Base-by-base conservation (phyloP, 1,140 invertebrate species). In the Rhagoletis zephyria region DNA sequence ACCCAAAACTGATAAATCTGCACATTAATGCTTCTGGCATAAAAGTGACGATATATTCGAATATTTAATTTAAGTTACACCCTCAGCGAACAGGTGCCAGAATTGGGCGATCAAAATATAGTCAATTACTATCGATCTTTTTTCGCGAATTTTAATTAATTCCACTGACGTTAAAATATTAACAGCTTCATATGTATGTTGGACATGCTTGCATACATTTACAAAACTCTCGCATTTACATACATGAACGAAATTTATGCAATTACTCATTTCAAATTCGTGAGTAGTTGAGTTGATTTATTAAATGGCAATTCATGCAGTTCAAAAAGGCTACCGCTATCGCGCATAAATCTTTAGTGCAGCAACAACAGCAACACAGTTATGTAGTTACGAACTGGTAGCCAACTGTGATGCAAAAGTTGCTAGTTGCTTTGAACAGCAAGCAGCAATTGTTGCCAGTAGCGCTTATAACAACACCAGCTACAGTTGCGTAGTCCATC, bases 271-370 rank as follows among this genome's bases (percentile, higher is more conserved):
- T 81, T 59, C 5, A 81, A 81, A 81, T 19, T 81, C 74, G 74
- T 81, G 74, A 81, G 74, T 30, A 59, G 74, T 81, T 81, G 74
- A 81, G 74, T 81, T 81, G 74, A 81, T 81, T 81, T 81, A 81
- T 81, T 81, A 81, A 81, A 81, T 81, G 74, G 74, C 74, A 81
- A 81, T 81, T 81, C 74, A 81, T 81, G 74, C 74, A 56, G 74
- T 81, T 81, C 74, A 81, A 81, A 74, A 74, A 74, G 67, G 67
- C 67, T 74, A 74, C 67, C 14, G 67, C 67, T 45, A 74, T 74
- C 67, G 42, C 67, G 42, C 67, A 74, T 74, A 74, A 45, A 74
- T 74, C 67, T 74, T 42, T 45, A 10, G 5, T 56, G 67, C 42
- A 42, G 30, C 12, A 74, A 74, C 40, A 74, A 42, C 67, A 74